Evolutionary conservation across 2,113 vertebrate genomes (phyloP).

Genomic region (Nothoprocta pentlandii): DNA sequence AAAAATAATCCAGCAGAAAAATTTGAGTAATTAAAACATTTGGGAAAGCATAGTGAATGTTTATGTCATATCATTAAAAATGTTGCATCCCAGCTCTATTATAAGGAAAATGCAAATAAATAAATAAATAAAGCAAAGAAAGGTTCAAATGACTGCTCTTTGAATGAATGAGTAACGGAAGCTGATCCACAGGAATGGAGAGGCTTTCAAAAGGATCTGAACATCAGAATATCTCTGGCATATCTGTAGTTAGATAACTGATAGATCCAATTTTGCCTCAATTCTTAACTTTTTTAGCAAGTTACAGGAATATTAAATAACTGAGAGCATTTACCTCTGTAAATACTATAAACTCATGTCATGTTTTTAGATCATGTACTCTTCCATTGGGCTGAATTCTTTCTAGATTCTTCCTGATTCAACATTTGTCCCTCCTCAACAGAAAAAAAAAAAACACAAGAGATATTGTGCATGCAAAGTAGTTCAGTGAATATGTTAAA

Average conservation of each 20-base stretch:
- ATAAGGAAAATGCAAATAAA: neutral
- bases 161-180: neutral
- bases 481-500: neutral
- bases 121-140: neutral
- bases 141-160: neutral
- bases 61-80: neutral
- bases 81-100: neutral
- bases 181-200: neutral
- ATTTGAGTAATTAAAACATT: neutral
- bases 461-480: neutral
- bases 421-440: neutral
- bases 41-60: neutral
- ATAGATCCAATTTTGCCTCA: neutral
- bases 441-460: neutral
- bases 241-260: neutral
- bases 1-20: neutral
- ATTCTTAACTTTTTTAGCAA: neutral
- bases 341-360: neutral
- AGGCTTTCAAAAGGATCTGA: neutral
- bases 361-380: accelerated
- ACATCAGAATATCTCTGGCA: neutral
- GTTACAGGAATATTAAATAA: neutral
- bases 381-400: neutral
- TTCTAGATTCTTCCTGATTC: neutral
- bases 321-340: neutral